A percentile compares a stretch with the other conserved stretches of the same genome.
phyloP scores from a whole-genome alignment of 2,797 vertebrate species.

The Falco naumanni region DNA sequence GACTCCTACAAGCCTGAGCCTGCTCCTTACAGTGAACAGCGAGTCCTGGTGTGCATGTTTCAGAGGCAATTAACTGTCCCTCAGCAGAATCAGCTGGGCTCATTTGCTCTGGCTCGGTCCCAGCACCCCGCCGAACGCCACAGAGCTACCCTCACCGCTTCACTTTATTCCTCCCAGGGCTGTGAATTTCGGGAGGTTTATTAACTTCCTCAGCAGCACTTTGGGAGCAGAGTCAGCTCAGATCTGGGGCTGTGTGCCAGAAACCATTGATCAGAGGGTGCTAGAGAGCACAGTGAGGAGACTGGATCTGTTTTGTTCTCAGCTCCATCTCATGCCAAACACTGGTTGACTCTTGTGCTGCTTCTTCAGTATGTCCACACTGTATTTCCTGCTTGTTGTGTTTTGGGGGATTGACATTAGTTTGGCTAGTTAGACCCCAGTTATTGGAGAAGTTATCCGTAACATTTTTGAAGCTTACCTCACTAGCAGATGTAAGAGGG shows the following conservation, averaged over 20 bases:
- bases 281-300: background rate
- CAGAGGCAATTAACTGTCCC: constrained; percentile 50
- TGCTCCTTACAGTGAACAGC: background rate
- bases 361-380: background rate
- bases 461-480: background rate
- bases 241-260: background rate
- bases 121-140: background rate
- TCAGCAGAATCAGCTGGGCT: constrained; percentile 1
- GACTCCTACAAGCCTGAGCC: constrained; percentile 29
- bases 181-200: constrained; percentile 43
- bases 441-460: background rate
- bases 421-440: background rate
- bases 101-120: constrained; percentile 5
- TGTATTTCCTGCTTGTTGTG: background rate
- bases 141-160: background rate
- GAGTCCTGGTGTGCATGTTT: constrained; percentile 35
- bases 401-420: background rate
- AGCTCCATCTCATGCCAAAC: background rate
- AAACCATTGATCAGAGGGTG: constrained; percentile 18
- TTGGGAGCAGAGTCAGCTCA: background rate
- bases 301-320: background rate
- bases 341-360: background rate
- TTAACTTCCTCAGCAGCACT: constrained; percentile 31
- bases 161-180: background rate
- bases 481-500: background rate